A percentile compares a stretch with the other conserved stretches of the same genome.
Evolutionary conservation across 2,113 vertebrate species (phyloP).

Genomic region (Caranx melampygus): DNA sequence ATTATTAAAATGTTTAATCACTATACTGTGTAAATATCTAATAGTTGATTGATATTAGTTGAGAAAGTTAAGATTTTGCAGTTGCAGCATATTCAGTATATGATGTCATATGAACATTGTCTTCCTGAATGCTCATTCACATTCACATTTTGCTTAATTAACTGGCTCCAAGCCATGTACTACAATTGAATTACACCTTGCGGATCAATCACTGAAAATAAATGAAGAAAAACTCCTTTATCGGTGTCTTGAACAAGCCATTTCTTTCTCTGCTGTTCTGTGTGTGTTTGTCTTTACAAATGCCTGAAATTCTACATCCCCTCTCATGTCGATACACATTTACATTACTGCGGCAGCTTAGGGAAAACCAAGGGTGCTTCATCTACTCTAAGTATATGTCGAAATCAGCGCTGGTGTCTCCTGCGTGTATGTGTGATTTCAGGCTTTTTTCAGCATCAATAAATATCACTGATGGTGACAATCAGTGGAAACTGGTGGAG

Average conservation of each 20-base stretch:
- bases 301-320: constrained; percentile 6
- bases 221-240: constrained; percentile 34
- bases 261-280: constrained; percentile 21
- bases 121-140: constrained; percentile 20
- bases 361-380: constrained; percentile 30
- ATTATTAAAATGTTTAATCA: neutral
- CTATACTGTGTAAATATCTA: neutral
- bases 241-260: constrained; percentile 12
- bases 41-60: neutral
- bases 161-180: constrained; percentile 32
- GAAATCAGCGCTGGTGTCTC: constrained; percentile 63
- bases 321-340: constrained; percentile 32
- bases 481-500: constrained; percentile 68
- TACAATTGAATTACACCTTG: constrained; percentile 25
- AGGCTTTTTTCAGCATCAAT: constrained; percentile 75
- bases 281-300: constrained; percentile 24
- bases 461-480: constrained; percentile 73
- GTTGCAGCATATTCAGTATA: neutral
- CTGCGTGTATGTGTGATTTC: constrained; percentile 52
- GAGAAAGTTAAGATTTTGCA: neutral
- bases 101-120: neutral
- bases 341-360: constrained; percentile 8
- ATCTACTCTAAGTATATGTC: constrained; percentile 44
- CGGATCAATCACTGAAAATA: constrained; percentile 42
- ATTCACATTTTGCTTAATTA: constrained; percentile 31